A percentile compares a stretch with the other conserved stretches of the same genome.
These are phyloP conservation scores for Ptychadena robeensis DNA, from an alignment of 2,797 vertebrate genomes.

Conservation along the genomic window DNA sequence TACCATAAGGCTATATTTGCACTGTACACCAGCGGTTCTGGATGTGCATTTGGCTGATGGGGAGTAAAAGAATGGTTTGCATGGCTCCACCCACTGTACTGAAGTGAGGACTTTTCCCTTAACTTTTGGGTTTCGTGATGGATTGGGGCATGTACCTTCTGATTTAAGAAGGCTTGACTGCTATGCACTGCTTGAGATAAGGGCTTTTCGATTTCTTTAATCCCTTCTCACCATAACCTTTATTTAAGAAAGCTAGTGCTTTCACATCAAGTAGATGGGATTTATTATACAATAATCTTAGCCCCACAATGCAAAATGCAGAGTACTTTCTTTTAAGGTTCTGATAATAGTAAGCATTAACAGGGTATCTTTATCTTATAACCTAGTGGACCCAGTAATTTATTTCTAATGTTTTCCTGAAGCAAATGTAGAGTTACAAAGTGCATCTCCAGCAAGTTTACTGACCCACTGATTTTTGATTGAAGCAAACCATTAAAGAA, in stretches of 20 bases:
- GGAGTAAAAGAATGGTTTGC: too few relatives aligned
- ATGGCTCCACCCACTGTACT: too few relatives aligned
- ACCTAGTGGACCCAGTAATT: conserved; percentile 14
- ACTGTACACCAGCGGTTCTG: too few relatives aligned
- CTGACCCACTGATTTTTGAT: conserved; percentile 65
- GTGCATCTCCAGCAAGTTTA: conserved; percentile 44
- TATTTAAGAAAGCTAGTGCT: background rate
- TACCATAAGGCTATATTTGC: too few relatives aligned
- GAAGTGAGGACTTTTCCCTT: too few relatives aligned
- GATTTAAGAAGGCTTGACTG: too few relatives aligned
- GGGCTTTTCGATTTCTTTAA: too few relatives aligned
- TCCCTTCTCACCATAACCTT: too few relatives aligned
- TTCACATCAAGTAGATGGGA: background rate
- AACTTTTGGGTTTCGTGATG: too few relatives aligned
- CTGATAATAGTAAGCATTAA: background rate
- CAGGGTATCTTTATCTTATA: background rate
- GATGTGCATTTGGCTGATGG: too few relatives aligned
- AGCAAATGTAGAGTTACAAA: conserved; percentile 48
- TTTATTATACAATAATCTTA: background rate
- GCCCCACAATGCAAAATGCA: background rate
- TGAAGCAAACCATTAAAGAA: conserved; percentile 76
- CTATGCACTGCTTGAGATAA: too few relatives aligned
- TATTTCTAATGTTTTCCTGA: conserved; percentile 32
- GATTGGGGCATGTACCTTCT: too few relatives aligned
- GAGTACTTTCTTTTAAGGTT: background rate